phyloP scores from a whole-genome alignment of 1,140 invertebrate species.

The Pseudomyrmex pallidus region DNA sequence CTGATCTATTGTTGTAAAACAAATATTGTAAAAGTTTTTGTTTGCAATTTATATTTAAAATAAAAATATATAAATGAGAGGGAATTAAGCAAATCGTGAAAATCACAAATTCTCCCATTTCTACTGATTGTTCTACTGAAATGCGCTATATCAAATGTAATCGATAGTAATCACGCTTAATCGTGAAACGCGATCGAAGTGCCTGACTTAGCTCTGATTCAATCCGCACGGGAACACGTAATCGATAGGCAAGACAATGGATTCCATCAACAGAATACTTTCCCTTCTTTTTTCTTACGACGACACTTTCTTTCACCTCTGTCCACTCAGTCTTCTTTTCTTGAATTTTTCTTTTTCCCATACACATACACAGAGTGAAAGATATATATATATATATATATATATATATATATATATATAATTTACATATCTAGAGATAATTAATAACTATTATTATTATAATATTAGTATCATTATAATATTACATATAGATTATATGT shows the following conservation, averaged over 20 bases:
- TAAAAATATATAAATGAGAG: background rate
- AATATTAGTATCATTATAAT: no score
- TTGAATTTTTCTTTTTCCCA: background rate
- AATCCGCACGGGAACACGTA: conserved; percentile 30
- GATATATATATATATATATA: background rate
- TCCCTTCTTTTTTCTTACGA: background rate
- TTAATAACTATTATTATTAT: background rate
- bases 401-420: background rate
- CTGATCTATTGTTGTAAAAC: background rate
- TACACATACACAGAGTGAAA: no score
- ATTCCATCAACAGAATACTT: conserved; percentile 24
- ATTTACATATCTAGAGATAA: conserved; percentile 22
- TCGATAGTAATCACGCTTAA: conserved; percentile 41
- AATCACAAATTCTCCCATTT: background rate
- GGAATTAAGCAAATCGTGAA: background rate
- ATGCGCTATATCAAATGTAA: conserved; percentile 31
- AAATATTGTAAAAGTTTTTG: background rate
- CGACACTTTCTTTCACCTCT: conserved; percentile 9
- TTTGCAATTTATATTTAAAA: conserved; percentile 3
- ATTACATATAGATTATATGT: no score
- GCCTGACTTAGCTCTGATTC: conserved; percentile 21
- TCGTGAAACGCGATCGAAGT: conserved; percentile 24
- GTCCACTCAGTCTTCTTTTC: background rate
- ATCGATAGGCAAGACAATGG: conserved; percentile 37
- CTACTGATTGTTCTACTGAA: background rate